A percentile compares a stretch with the other conserved stretches of the same genome.
Conservation (phyloP, 37 sponge, comb jelly and placozoan species). For the Hexactinellida sp. region DNA sequence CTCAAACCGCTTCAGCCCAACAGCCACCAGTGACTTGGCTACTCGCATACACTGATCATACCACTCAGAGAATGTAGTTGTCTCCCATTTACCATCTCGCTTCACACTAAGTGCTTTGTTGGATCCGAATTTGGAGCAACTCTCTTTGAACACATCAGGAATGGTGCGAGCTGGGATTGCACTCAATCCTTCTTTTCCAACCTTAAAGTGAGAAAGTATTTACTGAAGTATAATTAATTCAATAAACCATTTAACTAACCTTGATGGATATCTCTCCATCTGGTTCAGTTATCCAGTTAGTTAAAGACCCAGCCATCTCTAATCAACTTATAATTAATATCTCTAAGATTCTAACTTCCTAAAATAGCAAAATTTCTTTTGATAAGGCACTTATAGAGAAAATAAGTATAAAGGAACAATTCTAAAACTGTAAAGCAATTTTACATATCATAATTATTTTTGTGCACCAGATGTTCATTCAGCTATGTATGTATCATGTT, state of each 20-base stretch:
- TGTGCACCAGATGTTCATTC: too few relatives aligned
- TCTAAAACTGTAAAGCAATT: too few relatives aligned
- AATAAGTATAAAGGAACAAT: too few relatives aligned
- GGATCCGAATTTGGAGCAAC: slow-evolving; percentile 12
- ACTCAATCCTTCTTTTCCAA: slow-evolving; percentile 39
- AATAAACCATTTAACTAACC: not conserved
- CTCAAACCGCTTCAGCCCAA: slow-evolving; percentile 49
- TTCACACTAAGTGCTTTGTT: slow-evolving; percentile 46
- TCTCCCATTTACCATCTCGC: slow-evolving; percentile 42
- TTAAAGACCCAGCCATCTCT: not conserved
- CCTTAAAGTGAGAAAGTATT: not conserved
- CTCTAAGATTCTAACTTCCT: too few relatives aligned
- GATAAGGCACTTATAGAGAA: too few relatives aligned
- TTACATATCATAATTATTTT: too few relatives aligned
- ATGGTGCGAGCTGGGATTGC: slow-evolving; percentile 64
- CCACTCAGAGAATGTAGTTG: slow-evolving; percentile 37
- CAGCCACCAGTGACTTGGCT: slow-evolving; percentile 53
- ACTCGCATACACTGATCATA: slow-evolving; percentile 27
- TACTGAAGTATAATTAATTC: not conserved
- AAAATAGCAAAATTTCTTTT: too few relatives aligned
- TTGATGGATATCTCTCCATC: not conserved
- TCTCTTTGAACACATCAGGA: slow-evolving; percentile 46
- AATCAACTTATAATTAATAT: too few relatives aligned
- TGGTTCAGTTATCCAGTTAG: not conserved
- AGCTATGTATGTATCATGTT: too few relatives aligned